Evolutionary conservation across 2,888 invertebrate genomes (phyloP).

Genomic region (Andrena fulva): DNA sequence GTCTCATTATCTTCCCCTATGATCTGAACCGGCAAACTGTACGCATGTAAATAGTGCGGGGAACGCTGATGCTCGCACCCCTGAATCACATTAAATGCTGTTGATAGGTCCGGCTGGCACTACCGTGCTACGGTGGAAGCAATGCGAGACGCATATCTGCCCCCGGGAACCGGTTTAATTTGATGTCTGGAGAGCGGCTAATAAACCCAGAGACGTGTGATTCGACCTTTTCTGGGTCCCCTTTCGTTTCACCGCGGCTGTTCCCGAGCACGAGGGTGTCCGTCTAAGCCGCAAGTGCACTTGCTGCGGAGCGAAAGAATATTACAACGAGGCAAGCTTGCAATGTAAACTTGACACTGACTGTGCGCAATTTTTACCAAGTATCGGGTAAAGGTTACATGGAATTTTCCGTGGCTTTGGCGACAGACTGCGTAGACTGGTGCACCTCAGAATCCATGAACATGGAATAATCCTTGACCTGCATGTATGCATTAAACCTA

Average conservation of each 20-base stretch:
- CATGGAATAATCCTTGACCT: no score
- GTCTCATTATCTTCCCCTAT: constrained; percentile 61
- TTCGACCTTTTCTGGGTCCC: constrained; percentile 33
- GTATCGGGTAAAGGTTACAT: no score
- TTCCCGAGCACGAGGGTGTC: constrained; percentile 4
- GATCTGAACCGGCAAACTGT: constrained; percentile 59
- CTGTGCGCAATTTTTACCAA: no score
- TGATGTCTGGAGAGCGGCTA: constrained; percentile 55
- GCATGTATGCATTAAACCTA: no score
- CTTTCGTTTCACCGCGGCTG: constrained; percentile 28
- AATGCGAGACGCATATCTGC: constrained; percentile 44
- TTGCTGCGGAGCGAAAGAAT: background rate
- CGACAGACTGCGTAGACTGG: no score
- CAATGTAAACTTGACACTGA: no score
- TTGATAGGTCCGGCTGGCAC: constrained; percentile 58
- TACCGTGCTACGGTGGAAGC: constrained; percentile 50
- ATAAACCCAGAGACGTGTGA: constrained; percentile 55
- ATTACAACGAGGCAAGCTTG: background rate
- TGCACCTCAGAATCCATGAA: no score
- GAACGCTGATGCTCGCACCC: constrained; percentile 55
- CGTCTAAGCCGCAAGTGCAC: background rate
- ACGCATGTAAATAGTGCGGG: constrained; percentile 61
- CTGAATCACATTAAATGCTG: constrained; percentile 65
- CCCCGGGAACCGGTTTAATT: constrained; percentile 70
- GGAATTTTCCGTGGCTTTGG: no score